Evolutionary conservation across 2,797 vertebrate genomes (phyloP), one percentile per base, ranked within the genome.

Genomic region (Acanthurus lineatus): DNA sequence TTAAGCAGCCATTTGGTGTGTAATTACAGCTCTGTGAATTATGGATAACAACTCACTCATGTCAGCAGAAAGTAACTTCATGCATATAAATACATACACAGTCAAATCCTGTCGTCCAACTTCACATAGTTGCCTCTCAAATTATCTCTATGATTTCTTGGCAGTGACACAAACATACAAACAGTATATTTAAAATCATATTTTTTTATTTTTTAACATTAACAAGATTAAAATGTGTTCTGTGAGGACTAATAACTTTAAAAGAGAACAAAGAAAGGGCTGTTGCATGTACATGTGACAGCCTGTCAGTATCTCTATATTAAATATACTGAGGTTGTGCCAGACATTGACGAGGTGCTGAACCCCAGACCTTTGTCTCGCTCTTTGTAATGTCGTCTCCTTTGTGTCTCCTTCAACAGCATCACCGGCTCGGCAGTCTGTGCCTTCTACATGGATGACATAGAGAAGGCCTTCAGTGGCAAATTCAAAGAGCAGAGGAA

Each of bases 361-460:
- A 16, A 25, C 22, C 53, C 9, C n/a, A 17, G 7, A 38, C 56
- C 20, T 38, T 40, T 19, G 11, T 54, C 22, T 42, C 0, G 0
- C 49, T 73, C 32, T 53, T 42, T 68, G 10, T 70, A 67, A 76
- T 0, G 3, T 14, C 9, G 0, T 51, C n/a, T 10, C 42, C 17
- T 61, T 6, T 60, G 7, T 52, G 45, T 0, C n/a, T 15, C 38
- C 25, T 10, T 32, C 54, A 10, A 4, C 92, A 99, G 98, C 91
- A 99, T 99, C 93, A 97, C 97, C 0, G 98, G 98, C 54, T 99
- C 98, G 0, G 97, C 97, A 0, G 96, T 99, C 79, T 99, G 98
- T 1, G 96, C 97, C 11, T 99, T 98, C 94, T 98, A 98, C 94
- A 97, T 99, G 97, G 97, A 97, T 0, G 98, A 98, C 49, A 94